These are phyloP conservation scores for Standfussiana lucernea DNA, from an alignment of 2,888 invertebrate species.

Conservation along the genomic window DNA sequence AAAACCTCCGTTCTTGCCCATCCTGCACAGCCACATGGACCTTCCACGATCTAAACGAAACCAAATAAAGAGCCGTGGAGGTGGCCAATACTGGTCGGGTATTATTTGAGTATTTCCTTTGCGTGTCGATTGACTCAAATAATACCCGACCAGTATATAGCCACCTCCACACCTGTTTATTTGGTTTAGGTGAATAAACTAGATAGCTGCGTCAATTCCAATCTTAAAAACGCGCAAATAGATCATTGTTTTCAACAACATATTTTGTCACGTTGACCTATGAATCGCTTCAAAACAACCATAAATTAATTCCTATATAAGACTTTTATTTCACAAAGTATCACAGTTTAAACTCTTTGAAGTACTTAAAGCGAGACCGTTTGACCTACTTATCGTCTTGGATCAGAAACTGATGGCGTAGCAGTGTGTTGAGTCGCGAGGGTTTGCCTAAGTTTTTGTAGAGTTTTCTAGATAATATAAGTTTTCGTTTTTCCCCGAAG, in stretches of 20 bases:
- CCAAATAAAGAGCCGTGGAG: no score
- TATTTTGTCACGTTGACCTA: not conserved
- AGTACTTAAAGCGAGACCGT: slow-evolving; percentile 5
- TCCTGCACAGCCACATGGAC: no score
- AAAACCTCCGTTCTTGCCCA: no score
- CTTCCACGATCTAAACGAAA: no score
- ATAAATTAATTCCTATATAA: not conserved
- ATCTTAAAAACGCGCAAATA: not conserved
- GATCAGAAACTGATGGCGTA: slow-evolving; percentile 26
- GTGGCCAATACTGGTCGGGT: no score
- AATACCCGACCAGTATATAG: no score
- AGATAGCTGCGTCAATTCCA: not conserved
- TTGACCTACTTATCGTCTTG: slow-evolving; percentile 43
- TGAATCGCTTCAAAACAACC: not conserved
- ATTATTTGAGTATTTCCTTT: no score
- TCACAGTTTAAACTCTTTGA: slow-evolving; percentile 9
- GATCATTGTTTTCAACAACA: not conserved
- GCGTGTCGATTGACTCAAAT: no score
- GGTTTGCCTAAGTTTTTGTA: not conserved
- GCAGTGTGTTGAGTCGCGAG: slow-evolving; percentile 2
- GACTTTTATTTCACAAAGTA: no score
- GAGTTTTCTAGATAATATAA: not conserved
- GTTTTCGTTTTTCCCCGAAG: not conserved
- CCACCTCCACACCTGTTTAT: no score
- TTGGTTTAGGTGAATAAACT: no score